Evolutionary conservation across 1,140 invertebrate species (phyloP), one percentile per base, ranked within the genome.

Genomic region (Drosophila eugracilis): DNA sequence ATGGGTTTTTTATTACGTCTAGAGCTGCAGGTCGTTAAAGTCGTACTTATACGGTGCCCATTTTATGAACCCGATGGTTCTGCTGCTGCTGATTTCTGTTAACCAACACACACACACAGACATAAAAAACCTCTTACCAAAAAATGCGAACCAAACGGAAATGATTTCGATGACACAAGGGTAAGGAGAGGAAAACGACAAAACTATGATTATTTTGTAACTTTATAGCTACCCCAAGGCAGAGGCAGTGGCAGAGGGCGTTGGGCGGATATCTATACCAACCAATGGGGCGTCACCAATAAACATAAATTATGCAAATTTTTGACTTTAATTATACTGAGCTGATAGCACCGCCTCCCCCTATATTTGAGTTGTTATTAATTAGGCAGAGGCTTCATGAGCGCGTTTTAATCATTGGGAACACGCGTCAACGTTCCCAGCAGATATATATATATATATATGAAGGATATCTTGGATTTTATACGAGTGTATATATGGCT

Each of bases 231-330:
- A 22, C 45, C 44, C 54, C 49, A 14, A 66, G 7, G 44, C n/a
- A n/a, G n/a, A n/a, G n/a, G n/a, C n/a, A n/a, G n/a, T n/a, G n/a
- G n/a, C n/a, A n/a, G n/a, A n/a, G n/a, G n/a, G n/a, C n/a, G n/a
- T n/a, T n/a, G 53, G 30, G 66, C 37, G 49, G 48, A 28, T 44
- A 39, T 26, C 53, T 41, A 48, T 50, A 26, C 21, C 50, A 76
- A 75, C 65, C 65, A 48, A 70, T 74, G 58, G 71, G 71, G 71
- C 71, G 71, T 72, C 26, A 66, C 62, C 69, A 77, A 88, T 78
- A 88, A 88, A 88, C 62, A 88, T 86, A 88, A 86, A 86, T 86
- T 86, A 86, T 86, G 73, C 73, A 86, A 81, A 88, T 86, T 80
- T 77, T 88, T 62, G 65, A 75, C 83, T 81, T 75, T 71, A 86